Conservation (phyloP, 2,113 vertebrate species). For the Gymnarchus niloticus region DNA sequence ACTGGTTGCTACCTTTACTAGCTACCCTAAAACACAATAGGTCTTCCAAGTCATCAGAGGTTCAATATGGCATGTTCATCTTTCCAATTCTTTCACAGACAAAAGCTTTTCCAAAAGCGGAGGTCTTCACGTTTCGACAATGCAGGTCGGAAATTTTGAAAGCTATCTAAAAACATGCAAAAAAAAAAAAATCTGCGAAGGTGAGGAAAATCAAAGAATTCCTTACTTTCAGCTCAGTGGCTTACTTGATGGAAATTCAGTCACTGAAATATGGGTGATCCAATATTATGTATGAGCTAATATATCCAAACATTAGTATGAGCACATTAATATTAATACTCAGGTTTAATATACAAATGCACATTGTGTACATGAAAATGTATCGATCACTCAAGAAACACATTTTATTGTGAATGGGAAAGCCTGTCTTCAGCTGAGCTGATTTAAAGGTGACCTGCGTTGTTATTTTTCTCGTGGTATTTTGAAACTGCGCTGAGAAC, state of each 20-base stretch:
- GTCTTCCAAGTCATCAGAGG: background rate
- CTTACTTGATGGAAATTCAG: background rate
- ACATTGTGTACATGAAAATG: background rate
- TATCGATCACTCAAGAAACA: too few relatives aligned
- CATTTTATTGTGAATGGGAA: background rate
- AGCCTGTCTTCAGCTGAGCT: background rate
- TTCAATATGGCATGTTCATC: background rate
- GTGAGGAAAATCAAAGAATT: background rate
- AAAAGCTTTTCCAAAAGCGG: background rate
- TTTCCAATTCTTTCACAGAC: background rate
- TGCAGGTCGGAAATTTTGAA: background rate
- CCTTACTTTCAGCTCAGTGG: background rate
- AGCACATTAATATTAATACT: background rate
- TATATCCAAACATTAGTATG: background rate
- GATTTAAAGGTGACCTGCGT: background rate
- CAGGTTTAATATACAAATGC: background rate
- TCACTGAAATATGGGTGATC: background rate
- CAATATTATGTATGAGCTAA: background rate
- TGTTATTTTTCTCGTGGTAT: background rate
- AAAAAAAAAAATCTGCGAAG: background rate
- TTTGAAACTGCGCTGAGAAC: background rate
- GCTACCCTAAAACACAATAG: background rate
- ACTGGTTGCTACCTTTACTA: too few relatives aligned
- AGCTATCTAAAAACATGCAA: background rate
- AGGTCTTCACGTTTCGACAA: background rate